Evolutionary conservation across 2,888 invertebrate species (phyloP).

Genomic region (Drosophila kambysellisi): DNA sequence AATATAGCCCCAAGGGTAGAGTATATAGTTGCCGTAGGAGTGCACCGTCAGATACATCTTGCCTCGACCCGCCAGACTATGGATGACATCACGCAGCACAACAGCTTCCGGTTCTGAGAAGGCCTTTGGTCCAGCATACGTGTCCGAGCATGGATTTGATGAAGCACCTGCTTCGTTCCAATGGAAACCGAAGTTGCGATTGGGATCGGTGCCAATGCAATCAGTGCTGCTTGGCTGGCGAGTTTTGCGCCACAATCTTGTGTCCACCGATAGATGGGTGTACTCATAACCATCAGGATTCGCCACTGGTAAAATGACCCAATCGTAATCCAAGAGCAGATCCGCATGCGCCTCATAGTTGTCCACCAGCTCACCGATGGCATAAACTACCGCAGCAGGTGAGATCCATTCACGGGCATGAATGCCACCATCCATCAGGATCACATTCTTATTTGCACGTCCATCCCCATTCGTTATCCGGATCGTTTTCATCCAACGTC

Average conservation of each 20-base stretch:
- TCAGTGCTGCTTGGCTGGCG: conserved; percentile 77
- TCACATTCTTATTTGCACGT: conserved; percentile 83
- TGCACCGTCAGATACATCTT: conserved; percentile 84
- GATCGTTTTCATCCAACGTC: conserved; percentile 86
- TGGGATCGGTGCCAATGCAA: conserved; percentile 87
- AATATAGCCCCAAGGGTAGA: conserved; percentile 79
- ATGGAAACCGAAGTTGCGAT: conserved; percentile 88
- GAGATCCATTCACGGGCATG: conserved; percentile 90
- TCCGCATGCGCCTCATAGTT: conserved; percentile 83
- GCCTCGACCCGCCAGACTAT: conserved; percentile 83
- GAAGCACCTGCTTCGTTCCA: conserved; percentile 85
- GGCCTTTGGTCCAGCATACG: conserved; percentile 87
- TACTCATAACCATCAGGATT: conserved; percentile 91
- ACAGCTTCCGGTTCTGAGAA: conserved; percentile 88
- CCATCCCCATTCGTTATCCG: conserved; percentile 87
- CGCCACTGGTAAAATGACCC: conserved; percentile 88
- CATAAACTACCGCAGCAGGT: conserved; percentile 87
- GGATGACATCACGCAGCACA: conserved; percentile 86
- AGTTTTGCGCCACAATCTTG: conserved; percentile 86
- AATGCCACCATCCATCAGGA: conserved; percentile 87
- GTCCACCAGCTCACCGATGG: conserved; percentile 87
- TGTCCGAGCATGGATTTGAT: conserved; percentile 86
- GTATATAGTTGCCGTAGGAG: conserved; percentile 71
- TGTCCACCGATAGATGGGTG: conserved; percentile 81
- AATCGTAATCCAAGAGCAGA: conserved; percentile 87